phyloP scores from a whole-genome alignment of 1,140 invertebrate species.

The Matsumurasca onukii region DNA sequence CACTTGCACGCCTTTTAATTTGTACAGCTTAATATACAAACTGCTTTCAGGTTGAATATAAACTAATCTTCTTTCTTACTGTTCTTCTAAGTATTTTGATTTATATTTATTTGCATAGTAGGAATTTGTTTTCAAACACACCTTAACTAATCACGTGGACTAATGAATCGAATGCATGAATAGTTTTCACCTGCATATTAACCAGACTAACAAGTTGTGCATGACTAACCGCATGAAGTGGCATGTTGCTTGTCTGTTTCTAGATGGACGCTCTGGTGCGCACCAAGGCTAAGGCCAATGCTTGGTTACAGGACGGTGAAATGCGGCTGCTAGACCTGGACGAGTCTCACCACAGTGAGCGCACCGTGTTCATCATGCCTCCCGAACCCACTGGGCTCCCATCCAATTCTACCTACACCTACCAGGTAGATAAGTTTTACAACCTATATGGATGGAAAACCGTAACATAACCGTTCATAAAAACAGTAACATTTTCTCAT shows the following conservation, averaged over 20 bases:
- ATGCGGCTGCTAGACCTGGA: slow-evolving; percentile 73
- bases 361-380: slow-evolving; percentile 95
- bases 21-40: too few species aligned
- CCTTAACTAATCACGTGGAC: too few species aligned
- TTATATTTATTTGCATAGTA: too few species aligned
- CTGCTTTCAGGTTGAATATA: too few species aligned
- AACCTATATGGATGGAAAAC: too few species aligned
- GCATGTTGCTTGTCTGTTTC: slow-evolving; percentile 4
- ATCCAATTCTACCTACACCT: slow-evolving; percentile 45
- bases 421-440: slow-evolving; percentile 47
- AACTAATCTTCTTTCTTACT: too few species aligned
- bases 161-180: too few species aligned
- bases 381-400: slow-evolving; percentile 68
- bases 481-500: too few species aligned
- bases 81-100: too few species aligned
- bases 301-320: slow-evolving; percentile 52
- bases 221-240: not conserved
- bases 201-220: not conserved
- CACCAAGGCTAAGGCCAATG: slow-evolving; percentile 1
- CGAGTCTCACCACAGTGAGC: slow-evolving; percentile 74
- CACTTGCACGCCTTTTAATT: too few species aligned
- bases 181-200: not conserved
- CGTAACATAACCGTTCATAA: too few species aligned
- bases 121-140: too few species aligned
- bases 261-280: not conserved